Percentiles rank a stretch among this genome's conserved stretches.
Evolutionary conservation across 2,113 vertebrate species (phyloP).

Genomic region (Dromas ardeola): DNA sequence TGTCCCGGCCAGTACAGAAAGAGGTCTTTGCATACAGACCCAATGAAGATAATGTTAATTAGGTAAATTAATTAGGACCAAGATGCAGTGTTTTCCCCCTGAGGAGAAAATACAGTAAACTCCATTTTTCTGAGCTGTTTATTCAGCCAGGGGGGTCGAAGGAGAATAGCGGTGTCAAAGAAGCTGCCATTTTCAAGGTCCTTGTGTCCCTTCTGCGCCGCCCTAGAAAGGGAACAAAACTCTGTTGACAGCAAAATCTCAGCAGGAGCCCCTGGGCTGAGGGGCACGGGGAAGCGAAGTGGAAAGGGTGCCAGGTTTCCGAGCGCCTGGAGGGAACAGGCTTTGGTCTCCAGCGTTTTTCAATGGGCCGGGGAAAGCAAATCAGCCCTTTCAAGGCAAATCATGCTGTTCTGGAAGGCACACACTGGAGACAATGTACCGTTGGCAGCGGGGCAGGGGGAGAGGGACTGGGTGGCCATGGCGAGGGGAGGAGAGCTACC

Average conservation of each 20-base stretch:
- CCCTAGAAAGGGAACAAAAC: conserved; percentile 63
- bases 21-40: conserved; percentile 22
- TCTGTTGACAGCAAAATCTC: conserved; percentile 61
- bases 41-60: conserved; percentile 42
- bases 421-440: background rate
- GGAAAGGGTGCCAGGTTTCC: conserved; percentile 59
- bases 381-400: conserved; percentile 47
- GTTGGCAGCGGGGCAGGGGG: background rate
- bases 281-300: background rate
- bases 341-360: conserved; percentile 3
- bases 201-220: conserved; percentile 9
- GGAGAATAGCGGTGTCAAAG: conserved; percentile 52
- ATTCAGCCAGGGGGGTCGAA: conserved; percentile 43
- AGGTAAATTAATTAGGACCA: conserved; percentile 57
- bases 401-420: background rate
- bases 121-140: conserved; percentile 33
- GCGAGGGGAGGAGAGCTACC: background rate
- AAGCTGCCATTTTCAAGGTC: conserved; percentile 58
- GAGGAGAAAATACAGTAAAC: conserved; percentile 57
- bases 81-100: conserved; percentile 52
- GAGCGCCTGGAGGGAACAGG: conserved; percentile 31
- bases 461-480: conserved; percentile 27
- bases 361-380: conserved; percentile 41
- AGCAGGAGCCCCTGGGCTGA: conserved; percentile 38
- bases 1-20: background rate